Conservation (phyloP, 2,797 vertebrate genomes). For the Antrozous pallidus region DNA sequence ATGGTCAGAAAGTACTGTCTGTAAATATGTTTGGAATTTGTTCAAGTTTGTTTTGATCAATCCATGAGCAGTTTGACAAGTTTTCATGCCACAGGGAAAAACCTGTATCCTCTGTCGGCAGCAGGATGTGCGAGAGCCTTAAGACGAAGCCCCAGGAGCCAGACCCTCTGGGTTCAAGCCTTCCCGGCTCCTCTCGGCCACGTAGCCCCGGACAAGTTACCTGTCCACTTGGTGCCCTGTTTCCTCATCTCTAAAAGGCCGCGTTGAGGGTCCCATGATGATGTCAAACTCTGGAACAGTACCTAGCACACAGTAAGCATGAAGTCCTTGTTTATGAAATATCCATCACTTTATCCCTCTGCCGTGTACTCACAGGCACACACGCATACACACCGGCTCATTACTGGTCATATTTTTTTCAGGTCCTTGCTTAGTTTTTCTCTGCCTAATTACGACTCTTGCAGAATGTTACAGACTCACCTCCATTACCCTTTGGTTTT, state of each 20-base stretch:
- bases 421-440: neutral
- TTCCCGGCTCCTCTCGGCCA: neutral
- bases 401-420: neutral
- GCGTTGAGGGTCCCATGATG: neutral
- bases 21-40: neutral
- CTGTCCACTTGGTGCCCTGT: neutral
- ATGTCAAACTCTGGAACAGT: neutral
- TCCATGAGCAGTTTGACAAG: neutral
- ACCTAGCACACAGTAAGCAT: neutral
- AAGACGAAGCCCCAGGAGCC: neutral
- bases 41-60: neutral
- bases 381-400: rapidly evolving
- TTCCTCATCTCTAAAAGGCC: neutral
- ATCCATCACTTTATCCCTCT: neutral
- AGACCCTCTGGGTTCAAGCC: neutral
- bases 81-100: neutral
- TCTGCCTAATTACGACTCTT: neutral
- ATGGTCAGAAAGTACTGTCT: neutral
- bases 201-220: neutral
- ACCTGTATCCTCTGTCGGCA: neutral
- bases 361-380: neutral
- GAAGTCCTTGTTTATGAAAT: neutral
- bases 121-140: neutral
- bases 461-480: neutral
- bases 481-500: neutral